A percentile compares a stretch with the other conserved stretches of the same genome.
These are phyloP conservation scores for Lophura nycthemera DNA, from an alignment of 2,113 vertebrate genomes.

Conservation along the genomic window DNA sequence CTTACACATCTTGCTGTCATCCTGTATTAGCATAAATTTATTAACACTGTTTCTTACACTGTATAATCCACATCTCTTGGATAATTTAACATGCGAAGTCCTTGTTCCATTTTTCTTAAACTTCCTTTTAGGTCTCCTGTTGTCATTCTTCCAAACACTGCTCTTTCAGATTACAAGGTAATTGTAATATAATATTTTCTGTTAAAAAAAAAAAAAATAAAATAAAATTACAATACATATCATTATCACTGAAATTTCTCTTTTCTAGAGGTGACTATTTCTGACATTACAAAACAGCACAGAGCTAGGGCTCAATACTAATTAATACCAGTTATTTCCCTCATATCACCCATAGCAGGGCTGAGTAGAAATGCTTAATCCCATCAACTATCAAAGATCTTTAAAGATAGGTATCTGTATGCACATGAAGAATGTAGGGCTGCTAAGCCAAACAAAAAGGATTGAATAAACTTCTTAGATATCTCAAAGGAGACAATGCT, in stretches of 20 bases:
- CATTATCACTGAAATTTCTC: background rate
- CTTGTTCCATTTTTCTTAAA: slow-evolving; percentile 88
- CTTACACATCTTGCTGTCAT: background rate
- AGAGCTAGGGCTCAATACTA: background rate
- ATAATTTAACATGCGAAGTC: slow-evolving; percentile 88
- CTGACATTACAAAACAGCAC: background rate
- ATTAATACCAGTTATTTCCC: background rate
- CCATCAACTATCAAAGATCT: background rate
- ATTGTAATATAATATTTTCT: background rate
- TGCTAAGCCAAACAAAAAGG: background rate
- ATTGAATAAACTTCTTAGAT: background rate
- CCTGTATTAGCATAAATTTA: background rate
- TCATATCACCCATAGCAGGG: background rate
- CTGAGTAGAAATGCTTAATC: background rate
- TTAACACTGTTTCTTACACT: slow-evolving; percentile 78
- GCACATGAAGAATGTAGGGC: background rate
- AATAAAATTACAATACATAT: background rate
- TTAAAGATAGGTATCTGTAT: background rate
- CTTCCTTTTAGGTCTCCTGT: slow-evolving; percentile 90
- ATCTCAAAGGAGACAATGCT: background rate
- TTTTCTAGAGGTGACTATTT: background rate
- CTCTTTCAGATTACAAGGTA: slow-evolving; percentile 34
- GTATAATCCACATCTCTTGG: slow-evolving; percentile 86
- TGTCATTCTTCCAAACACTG: slow-evolving; percentile 76
- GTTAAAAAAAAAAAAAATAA: background rate